Percentiles rank a stretch among this genome's conserved stretches.
Conservation (phyloP, 1,140 invertebrate species). For the Apis mellifera region DNA sequence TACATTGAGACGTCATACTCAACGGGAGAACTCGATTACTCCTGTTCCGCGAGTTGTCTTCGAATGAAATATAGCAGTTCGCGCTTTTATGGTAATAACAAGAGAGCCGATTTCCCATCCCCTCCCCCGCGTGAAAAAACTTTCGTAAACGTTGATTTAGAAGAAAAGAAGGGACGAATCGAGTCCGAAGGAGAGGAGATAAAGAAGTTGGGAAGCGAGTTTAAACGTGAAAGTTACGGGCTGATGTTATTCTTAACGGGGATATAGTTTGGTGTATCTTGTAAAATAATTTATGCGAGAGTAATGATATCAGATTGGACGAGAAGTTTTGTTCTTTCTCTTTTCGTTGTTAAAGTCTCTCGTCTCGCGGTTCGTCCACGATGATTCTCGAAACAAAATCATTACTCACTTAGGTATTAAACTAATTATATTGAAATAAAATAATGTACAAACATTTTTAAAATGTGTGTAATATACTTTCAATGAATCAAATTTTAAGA, state of each 20-base stretch:
- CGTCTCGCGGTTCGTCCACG: too few species aligned
- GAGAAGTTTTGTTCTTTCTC: too few species aligned
- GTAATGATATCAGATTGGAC: too few species aligned
- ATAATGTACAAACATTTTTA: too few species aligned
- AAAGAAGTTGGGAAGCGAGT: neutral
- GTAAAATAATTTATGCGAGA: too few species aligned
- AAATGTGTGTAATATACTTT: too few species aligned
- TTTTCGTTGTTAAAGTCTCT: too few species aligned
- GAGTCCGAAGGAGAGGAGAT: neutral
- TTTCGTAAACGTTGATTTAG: slow-evolving; percentile 22
- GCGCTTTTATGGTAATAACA: slow-evolving; percentile 44
- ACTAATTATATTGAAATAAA: too few species aligned
- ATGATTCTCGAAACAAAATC: too few species aligned
- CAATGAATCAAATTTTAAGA: too few species aligned
- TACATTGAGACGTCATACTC: slow-evolving; percentile 28
- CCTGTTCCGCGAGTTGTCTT: neutral
- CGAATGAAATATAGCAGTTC: slow-evolving; percentile 35
- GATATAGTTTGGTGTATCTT: neutral
- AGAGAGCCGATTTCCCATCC: neutral
- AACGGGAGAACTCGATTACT: slow-evolving; percentile 51
- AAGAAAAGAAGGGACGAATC: neutral
- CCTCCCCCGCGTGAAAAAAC: neutral
- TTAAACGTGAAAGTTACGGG: neutral
- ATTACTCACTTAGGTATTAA: too few species aligned
- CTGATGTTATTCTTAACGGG: neutral